These are phyloP conservation scores for Cantharis nigra DNA, from an alignment of 2,888 invertebrate genomes.

Conservation along the genomic window DNA sequence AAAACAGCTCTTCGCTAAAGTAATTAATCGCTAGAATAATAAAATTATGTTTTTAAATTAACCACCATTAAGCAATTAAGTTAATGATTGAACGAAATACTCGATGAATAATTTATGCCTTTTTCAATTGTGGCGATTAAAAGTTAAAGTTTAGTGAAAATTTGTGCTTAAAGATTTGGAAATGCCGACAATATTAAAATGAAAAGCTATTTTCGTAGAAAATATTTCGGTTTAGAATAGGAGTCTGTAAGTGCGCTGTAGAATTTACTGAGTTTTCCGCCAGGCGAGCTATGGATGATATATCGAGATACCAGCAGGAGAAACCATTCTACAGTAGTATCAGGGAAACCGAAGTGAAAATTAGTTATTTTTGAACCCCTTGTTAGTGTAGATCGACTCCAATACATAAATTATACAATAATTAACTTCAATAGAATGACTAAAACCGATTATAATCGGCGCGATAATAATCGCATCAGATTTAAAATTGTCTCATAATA, in stretches of 20 bases:
- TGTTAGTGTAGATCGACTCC: conserved; percentile 41
- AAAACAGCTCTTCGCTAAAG: neutral
- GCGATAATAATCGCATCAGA: conserved; percentile 10
- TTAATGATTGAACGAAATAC: neutral
- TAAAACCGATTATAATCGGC: conserved; percentile 31
- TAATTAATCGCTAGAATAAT: neutral
- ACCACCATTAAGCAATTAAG: neutral
- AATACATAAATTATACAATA: conserved; percentile 19
- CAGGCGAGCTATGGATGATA: conserved; percentile 13
- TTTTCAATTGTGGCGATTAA: neutral
- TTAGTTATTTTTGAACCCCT: conserved; percentile 51
- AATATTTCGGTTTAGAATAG: neutral
- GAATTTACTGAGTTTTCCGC: conserved; percentile 19
- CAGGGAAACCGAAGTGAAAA: conserved; percentile 42
- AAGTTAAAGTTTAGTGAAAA: neutral
- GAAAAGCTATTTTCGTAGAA: neutral
- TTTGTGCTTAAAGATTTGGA: neutral
- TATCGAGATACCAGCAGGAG: conserved; percentile 24
- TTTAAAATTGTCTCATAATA: conserved; percentile 31
- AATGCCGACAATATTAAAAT: neutral
- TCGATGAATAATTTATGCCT: neutral
- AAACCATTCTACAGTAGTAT: conserved; percentile 40
- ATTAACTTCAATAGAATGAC: conserved; percentile 34
- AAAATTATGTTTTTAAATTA: neutral
- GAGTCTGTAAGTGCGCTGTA: neutral